Percentiles rank a stretch among this genome's conserved stretches.
These are phyloP conservation scores for Cotesia typhae DNA, from an alignment of 1,140 invertebrate genomes.

Conservation along the genomic window DNA sequence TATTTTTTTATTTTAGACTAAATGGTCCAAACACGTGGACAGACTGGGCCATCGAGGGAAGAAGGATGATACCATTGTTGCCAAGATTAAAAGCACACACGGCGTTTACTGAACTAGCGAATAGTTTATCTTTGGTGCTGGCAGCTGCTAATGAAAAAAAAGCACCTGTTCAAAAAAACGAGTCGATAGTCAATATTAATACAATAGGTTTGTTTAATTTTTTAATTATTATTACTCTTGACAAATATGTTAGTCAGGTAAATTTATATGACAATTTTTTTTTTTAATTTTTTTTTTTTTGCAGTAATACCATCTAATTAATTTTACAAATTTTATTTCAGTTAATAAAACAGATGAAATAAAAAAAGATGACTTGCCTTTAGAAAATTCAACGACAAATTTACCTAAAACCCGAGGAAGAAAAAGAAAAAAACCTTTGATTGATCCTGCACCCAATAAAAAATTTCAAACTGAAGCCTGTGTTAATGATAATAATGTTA, in stretches of 20 bases:
- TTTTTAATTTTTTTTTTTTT: too few relatives aligned
- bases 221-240: background rate
- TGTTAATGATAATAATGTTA: constrained; percentile 5
- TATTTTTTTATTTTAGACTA: constrained; percentile 68
- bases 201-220: background rate
- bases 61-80: constrained; percentile 81
- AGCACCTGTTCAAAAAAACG: constrained; percentile 50
- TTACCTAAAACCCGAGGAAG: constrained; percentile 39
- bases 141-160: constrained; percentile 65
- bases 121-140: constrained; percentile 70
- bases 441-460: constrained; percentile 27
- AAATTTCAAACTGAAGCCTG: constrained; percentile 7
- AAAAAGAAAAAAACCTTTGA: constrained; percentile 50
- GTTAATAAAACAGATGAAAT: constrained; percentile 36
- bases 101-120: constrained; percentile 85
- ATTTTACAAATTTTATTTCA: too few relatives aligned
- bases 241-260: too few relatives aligned
- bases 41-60: constrained; percentile 88
- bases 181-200: constrained; percentile 37
- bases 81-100: constrained; percentile 84
- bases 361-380: constrained; percentile 34
- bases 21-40: constrained; percentile 80
- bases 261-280: too few relatives aligned
- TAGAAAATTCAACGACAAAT: constrained; percentile 24
- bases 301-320: too few relatives aligned